Evolutionary conservation across 2,113 vertebrate species (phyloP), one percentile per base, ranked within the genome.

Genomic region (Sylvilagus bachmani): DNA sequence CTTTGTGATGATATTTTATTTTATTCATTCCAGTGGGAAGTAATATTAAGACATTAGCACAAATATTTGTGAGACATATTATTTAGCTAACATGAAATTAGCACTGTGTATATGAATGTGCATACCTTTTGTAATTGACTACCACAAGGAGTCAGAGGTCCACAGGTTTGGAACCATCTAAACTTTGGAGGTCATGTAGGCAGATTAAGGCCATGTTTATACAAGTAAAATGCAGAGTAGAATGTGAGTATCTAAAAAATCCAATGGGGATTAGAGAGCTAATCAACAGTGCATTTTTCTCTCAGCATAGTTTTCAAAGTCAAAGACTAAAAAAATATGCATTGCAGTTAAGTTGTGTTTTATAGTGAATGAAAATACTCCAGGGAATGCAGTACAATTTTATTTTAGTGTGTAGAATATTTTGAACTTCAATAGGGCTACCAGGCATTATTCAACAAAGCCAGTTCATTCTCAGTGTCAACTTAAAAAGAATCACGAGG

Each of bases 351-450:
- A 74, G 94, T 73, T 22, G 27, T 66, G 13, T 83, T 94, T 95
- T 89, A 91, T 64, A 91, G 91, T 93, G 83, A 95, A 24, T 91
- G 86, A 96, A 96, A 94, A 93, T 92, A 86, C 75, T 96, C 80
- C n/a, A 67, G 83, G 83, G 86, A 93, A 93, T 44, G 44, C 29
- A 95, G 69, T 78, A 69, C 17, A 78, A 88, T 97, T 97, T 96
- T 90, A 94, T 94, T 95, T 96, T 91, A 91, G 69, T 69, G 80
- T 85, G 11, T 44, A 79, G 58, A 86, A 92, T 86, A 96, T 75
- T 96, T 93, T 96, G 93, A 97, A 96, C 83, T 91, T 97, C 58
- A 89, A 38, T 91, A 94, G 82, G 51, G 16, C 10, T 80, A 83
- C 75, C 75, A 93, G 64, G 64, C 70, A 91, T 95, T 86, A 88